phyloP scores from a whole-genome alignment of 2,888 invertebrate genomes.

The Dorcus parallelipipedus region DNA sequence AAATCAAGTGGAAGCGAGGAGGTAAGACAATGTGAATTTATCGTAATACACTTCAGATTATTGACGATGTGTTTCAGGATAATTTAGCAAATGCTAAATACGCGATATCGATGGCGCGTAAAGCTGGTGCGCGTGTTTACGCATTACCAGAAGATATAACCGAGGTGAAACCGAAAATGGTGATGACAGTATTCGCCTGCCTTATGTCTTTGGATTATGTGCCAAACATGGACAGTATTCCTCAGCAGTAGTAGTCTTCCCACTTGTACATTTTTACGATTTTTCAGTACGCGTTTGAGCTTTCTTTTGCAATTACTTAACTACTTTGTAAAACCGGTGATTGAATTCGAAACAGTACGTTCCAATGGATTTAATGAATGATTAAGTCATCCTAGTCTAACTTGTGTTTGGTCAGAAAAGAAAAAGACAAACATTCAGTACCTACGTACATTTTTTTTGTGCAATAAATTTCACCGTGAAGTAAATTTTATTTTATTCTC shows the following conservation, averaged over 20 bases:
- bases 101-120: conserved; percentile 96
- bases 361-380: background rate
- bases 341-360: background rate
- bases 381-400: background rate
- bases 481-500: no score
- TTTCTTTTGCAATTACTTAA: background rate
- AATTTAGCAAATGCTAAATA: conserved; percentile 98
- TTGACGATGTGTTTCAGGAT: conserved; percentile 62
- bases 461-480: no score
- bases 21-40: conserved; percentile 52
- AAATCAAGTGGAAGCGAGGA: conserved; percentile 74
- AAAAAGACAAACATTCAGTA: no score
- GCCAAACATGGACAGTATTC: conserved; percentile 71
- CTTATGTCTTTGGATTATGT: conserved; percentile 97
- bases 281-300: background rate
- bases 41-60: background rate
- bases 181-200: conserved; percentile 99
- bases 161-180: conserved; percentile 97
- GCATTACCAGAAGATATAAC: conserved; percentile 98
- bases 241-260: conserved; percentile 2
- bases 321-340: background rate
- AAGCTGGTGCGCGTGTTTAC: conserved; percentile 96
- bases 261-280: background rate
- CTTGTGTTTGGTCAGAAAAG: no score
- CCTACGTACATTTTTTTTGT: no score